These are phyloP conservation scores for Acanthochromis polyacanthus DNA, from an alignment of 2,113 vertebrate species.

Conservation along the genomic window DNA sequence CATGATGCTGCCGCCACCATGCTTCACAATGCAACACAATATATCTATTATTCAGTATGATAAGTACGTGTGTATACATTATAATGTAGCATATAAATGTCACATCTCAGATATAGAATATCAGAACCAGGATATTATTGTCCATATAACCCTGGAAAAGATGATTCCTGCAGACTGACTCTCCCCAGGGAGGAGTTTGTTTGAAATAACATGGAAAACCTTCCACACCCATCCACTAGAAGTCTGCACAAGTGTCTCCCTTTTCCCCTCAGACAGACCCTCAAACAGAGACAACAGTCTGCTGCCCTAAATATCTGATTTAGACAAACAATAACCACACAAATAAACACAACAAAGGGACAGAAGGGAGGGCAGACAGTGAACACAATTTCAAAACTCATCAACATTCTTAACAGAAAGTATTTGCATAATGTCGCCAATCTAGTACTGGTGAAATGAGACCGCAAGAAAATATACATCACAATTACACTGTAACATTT, in stretches of 20 bases:
- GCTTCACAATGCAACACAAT: too few species aligned
- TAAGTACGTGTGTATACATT: too few species aligned
- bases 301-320: constrained; percentile 44
- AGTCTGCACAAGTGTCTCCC: background rate
- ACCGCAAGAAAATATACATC: constrained; percentile 69
- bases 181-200: too few species aligned
- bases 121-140: too few species aligned
- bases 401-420: constrained; percentile 41
- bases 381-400: constrained; percentile 47
- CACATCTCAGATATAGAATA: too few species aligned
- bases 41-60: too few species aligned
- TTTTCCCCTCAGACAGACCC: background rate
- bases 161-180: too few species aligned
- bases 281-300: constrained; percentile 9
- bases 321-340: constrained; percentile 57
- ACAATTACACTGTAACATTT: constrained; percentile 51
- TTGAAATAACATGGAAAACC: too few species aligned
- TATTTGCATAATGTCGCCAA: constrained; percentile 62
- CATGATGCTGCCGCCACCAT: too few species aligned
- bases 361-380: constrained; percentile 17
- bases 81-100: too few species aligned
- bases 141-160: too few species aligned
- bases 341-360: constrained; percentile 56
- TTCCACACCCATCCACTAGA: background rate
- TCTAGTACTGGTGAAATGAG: constrained; percentile 26